phyloP scores from a whole-genome alignment of 1,140 invertebrate genomes.

The Panulirus ornatus region DNA sequence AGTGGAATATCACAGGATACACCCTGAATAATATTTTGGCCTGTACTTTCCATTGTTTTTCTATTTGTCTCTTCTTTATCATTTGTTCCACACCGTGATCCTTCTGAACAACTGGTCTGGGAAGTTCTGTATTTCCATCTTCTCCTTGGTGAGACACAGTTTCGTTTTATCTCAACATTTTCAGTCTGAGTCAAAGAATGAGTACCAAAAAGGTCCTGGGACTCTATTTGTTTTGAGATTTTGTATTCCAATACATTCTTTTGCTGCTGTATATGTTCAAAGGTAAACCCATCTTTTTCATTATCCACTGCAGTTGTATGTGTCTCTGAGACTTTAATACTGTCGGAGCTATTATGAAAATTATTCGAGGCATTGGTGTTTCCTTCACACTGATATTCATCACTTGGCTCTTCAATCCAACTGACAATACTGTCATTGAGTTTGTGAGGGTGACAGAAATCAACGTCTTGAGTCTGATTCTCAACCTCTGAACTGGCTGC shows the following conservation, averaged over 20 bases:
- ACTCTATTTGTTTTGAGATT: background rate
- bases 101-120: background rate
- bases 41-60: background rate
- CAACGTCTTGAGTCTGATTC: background rate
- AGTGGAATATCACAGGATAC: background rate
- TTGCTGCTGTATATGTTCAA: background rate
- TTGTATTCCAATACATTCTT: background rate
- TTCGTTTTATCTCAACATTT: slow-evolving; percentile 5
- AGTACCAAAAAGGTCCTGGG: background rate
- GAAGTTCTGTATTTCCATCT: background rate
- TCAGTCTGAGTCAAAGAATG: background rate
- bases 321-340: background rate
- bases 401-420: background rate
- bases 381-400: background rate
- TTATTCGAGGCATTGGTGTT: background rate
- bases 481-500: background rate
- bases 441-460: background rate
- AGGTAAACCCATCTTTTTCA: background rate
- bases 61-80: background rate
- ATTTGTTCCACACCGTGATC: background rate
- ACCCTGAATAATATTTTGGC: background rate
- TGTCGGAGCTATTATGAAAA: background rate
- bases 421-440: background rate
- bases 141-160: background rate
- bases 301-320: background rate